Evolutionary conservation across 2,797 vertebrate species (phyloP).

Genomic region (Premnoplex brunnescens): DNA sequence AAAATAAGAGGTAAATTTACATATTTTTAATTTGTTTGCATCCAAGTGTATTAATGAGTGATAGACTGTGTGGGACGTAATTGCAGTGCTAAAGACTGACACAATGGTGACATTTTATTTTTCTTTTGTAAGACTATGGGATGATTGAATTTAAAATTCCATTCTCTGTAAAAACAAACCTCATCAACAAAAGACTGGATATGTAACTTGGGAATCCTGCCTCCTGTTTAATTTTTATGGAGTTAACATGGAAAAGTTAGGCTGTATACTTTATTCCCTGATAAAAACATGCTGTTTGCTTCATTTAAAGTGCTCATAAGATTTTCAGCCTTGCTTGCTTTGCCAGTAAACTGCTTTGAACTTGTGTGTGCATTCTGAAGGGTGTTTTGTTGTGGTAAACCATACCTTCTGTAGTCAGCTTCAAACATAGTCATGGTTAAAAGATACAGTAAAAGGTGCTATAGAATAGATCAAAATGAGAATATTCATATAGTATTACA

Average conservation of each 20-base stretch:
- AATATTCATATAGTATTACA: neutral
- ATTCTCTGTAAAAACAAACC: neutral
- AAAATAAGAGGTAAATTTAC: neutral
- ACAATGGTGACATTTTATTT: neutral
- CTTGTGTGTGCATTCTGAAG: neutral
- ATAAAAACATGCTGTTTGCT: neutral
- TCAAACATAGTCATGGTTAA: neutral
- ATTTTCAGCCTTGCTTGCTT: neutral
- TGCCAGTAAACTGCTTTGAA: neutral
- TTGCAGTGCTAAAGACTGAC: neutral
- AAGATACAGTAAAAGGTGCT: neutral
- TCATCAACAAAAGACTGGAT: neutral
- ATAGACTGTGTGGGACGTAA: neutral
- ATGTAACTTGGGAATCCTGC: neutral
- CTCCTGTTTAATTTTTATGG: neutral
- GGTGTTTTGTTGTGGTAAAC: neutral
- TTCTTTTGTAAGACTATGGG: neutral
- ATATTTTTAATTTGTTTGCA: neutral
- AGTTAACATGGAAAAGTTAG: neutral
- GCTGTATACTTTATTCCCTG: neutral
- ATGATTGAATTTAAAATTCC: neutral
- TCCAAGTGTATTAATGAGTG: neutral
- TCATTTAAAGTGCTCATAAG: neutral
- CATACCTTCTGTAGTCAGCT: neutral
- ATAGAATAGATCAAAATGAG: neutral